Evolutionary conservation across 2,888 invertebrate genomes (phyloP).

Genomic region (Aquatica leii): DNA sequence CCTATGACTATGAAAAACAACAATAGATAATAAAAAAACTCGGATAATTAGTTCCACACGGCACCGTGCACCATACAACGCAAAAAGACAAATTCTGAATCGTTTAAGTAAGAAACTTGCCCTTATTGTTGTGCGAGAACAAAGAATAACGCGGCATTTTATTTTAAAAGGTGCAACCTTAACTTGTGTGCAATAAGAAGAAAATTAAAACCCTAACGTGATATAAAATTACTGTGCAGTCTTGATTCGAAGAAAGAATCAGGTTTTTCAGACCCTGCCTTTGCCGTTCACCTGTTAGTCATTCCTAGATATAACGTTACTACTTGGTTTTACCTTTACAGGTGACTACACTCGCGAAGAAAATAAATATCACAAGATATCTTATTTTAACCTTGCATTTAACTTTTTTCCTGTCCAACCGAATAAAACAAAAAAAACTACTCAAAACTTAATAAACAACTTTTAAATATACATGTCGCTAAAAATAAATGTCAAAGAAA

Average conservation of each 20-base stretch:
- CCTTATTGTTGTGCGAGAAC: neutral
- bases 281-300: slow-evolving; percentile 34
- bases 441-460: neutral
- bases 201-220: slow-evolving; percentile 19
- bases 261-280: slow-evolving; percentile 19
- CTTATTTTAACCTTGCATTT: neutral
- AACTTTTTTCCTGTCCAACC: neutral
- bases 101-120: neutral
- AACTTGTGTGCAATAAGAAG: neutral
- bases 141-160: too few relatives aligned
- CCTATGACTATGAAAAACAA: neutral
- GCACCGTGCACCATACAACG: neutral
- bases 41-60: neutral
- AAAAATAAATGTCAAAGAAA: neutral
- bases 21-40: neutral
- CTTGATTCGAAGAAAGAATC: slow-evolving; percentile 22
- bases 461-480: too few relatives aligned
- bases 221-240: slow-evolving; percentile 20
- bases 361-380: slow-evolving; percentile 25
- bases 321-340: slow-evolving; percentile 32
- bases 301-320: slow-evolving; percentile 33
- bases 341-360: slow-evolving; percentile 32
- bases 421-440: neutral
- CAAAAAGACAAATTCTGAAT: slow-evolving; percentile 3
- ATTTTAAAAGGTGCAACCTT: slow-evolving; percentile 11